These are phyloP conservation scores for Oceanodroma leucorhoa DNA, from an alignment of 2,797 vertebrate species.

Conservation along the genomic window DNA sequence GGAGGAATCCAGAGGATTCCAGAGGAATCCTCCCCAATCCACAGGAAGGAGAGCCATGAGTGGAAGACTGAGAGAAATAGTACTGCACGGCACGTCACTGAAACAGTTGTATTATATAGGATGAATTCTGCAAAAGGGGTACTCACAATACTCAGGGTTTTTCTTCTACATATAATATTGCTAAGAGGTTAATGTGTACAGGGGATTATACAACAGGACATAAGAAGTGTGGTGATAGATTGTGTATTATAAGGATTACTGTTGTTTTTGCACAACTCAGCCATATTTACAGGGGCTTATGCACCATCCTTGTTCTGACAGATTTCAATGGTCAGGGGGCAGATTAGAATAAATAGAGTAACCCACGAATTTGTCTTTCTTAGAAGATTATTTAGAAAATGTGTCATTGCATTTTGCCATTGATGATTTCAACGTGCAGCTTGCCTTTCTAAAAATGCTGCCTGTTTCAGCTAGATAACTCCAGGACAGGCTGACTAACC, in stretches of 20 bases:
- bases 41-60: not conserved
- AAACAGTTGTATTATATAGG: not conserved
- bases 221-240: not conserved
- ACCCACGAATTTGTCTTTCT: not conserved
- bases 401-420: not conserved
- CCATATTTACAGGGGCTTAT: not conserved
- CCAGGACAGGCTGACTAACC: not conserved
- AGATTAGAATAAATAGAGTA: not conserved
- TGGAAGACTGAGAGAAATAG: not conserved
- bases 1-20: too few species aligned
- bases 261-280: not conserved
- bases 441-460: not conserved
- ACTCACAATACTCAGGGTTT: not conserved
- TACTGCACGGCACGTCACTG: not conserved
- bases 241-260: slow-evolving; percentile 4
- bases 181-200: not conserved
- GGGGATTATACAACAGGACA: not conserved
- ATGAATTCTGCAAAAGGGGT: not conserved
- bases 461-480: not conserved
- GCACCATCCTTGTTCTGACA: not conserved
- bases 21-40: too few species aligned
- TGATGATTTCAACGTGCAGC: not conserved
- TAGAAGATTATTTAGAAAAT: not conserved
- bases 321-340: not conserved
- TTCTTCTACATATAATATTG: not conserved